A percentile compares a stretch with the other conserved stretches of the same genome.
phyloP scores from a whole-genome alignment of 2,888 invertebrate genomes.

The Hirtodrosophila confusa region DNA sequence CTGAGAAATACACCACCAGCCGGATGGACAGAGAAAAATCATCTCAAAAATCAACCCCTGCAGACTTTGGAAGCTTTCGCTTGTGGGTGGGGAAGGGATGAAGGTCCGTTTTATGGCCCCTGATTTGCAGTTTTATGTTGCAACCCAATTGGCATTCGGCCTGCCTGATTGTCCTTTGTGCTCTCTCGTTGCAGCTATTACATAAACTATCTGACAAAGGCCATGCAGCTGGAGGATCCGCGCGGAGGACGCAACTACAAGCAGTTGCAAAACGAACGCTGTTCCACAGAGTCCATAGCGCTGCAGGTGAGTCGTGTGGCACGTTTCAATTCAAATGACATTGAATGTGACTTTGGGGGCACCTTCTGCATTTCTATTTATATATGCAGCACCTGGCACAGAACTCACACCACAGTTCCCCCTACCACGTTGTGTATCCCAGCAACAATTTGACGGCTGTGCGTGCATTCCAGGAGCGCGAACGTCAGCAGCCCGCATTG shows the following conservation, averaged over 20 bases:
- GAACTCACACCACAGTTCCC: constrained; percentile 85
- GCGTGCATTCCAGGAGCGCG: constrained; percentile 86
- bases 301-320: constrained; percentile 86
- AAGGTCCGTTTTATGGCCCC: constrained; percentile 49
- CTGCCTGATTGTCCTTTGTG: constrained; percentile 13
- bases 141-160: constrained; percentile 22
- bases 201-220: constrained; percentile 89
- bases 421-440: constrained; percentile 91
- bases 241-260: constrained; percentile 86
- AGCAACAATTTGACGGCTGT: constrained; percentile 86
- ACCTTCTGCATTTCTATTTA: constrained; percentile 29
- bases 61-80: constrained; percentile 28
- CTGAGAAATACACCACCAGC: constrained; percentile 42
- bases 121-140: constrained; percentile 61
- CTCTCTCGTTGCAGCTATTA: constrained; percentile 87
- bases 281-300: constrained; percentile 86
- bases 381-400: constrained; percentile 55
- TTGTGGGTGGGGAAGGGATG: constrained; percentile 18
- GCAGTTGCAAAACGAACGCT: constrained; percentile 85
- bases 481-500: constrained; percentile 74
- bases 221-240: constrained; percentile 92
- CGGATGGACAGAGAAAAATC: constrained; percentile 4
- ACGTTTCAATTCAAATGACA: not conserved
- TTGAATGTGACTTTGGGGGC: constrained; percentile 1
- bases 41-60: constrained; percentile 51